Evolutionary conservation across 2,113 vertebrate genomes (phyloP), one percentile per base, ranked within the genome.

Genomic region (Cyprinus carpio): DNA sequence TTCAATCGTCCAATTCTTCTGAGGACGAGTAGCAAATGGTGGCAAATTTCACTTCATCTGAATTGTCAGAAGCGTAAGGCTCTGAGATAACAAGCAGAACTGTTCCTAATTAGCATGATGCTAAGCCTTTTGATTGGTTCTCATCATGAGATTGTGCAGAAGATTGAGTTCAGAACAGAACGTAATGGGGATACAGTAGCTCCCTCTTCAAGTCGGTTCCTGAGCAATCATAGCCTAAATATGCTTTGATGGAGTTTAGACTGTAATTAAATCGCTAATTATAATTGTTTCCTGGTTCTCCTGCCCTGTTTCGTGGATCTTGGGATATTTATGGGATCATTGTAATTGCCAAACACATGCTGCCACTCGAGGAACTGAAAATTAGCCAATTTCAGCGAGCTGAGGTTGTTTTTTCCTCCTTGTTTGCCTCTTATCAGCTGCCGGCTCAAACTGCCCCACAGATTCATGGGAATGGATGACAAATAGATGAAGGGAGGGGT

Each of bases 261-360:
- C 90, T 92, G 91, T 93, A 93, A 94, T 94, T 93, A 94, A 89
- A 90, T 84, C 65, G 86, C 90, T 94, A 93, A 93, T 94, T 90
- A 93, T 93, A 92, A 93, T 93, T 90, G 92, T 93, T 92, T 91
- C 90, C 92, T 88, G 89, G 91, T 91, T 93, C 91, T 88, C 90
- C 89, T 86, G 86, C 34, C 90, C 92, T 88, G 89, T 91, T 92
- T 93, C 89, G 86, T 90, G 91, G 90, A 90, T 87, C 86, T 81
- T 89, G 89, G 90, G 90, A 93, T 92, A 93, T 94, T 93, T 92
- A 89, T 83, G 90, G 93, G 89, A 90, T 93, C 89, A 92, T 89
- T 90, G 89, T 92, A 94, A 93, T 94, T 93, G 91, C 88, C 90
- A 90, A 92, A 91, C 91, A 92, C 91, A 92, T 93, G 91, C 92